Base-by-base conservation (phyloP, 2,113 vertebrate genomes). In the Gallinago undulata region DNA sequence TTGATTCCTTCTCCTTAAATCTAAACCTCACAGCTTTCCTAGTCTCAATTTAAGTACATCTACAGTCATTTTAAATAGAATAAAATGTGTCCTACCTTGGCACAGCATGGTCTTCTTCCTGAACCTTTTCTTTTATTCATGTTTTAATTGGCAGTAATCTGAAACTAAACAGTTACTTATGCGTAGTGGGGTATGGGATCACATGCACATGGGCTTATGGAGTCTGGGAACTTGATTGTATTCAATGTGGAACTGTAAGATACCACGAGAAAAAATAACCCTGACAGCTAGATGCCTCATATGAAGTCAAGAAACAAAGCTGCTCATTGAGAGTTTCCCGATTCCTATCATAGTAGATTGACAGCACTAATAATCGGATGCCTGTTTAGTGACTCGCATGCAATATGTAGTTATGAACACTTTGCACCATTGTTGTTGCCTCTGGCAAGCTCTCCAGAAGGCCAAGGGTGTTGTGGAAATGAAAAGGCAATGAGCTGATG, bases 91-190 rank as follows among this genome's bases (percentile, higher is more conserved):
- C 33, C 66, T 81, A 45, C 39, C 72, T 84, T 64, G 35, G 30
- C n/a, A 3, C 47, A 68, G 7, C 4, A 5, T 70, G 63, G 10
- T 90, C 19, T 66, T 37, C 35, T 90, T 85, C 27, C 51, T 60
- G 43, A 43, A 69, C 24, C 13, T 80, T n/a, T 8, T 64, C 48
- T 91, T 75, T 45, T 50, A 10, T 89, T 64, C 74, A 13, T 80
- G 59, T 84, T 93, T 95, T 96, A 90, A 89, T 84, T 90, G 79
- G 51, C 60, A 86, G 39, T 75, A 88, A 86, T 55, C 39, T 90
- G 79, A 96, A 94, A 74, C 79, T 56, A 57, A 83, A 6, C 31
- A 63, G 69, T 89, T 33, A 69, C 5, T 91, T 66, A 53, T 8
- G 41, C n/a, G 13, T 89, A 27, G 62, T 66, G 21, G 23, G 50